These are phyloP conservation scores for Meloe dianella DNA, from an alignment of 2,888 invertebrate genomes.

Conservation along the genomic window DNA sequence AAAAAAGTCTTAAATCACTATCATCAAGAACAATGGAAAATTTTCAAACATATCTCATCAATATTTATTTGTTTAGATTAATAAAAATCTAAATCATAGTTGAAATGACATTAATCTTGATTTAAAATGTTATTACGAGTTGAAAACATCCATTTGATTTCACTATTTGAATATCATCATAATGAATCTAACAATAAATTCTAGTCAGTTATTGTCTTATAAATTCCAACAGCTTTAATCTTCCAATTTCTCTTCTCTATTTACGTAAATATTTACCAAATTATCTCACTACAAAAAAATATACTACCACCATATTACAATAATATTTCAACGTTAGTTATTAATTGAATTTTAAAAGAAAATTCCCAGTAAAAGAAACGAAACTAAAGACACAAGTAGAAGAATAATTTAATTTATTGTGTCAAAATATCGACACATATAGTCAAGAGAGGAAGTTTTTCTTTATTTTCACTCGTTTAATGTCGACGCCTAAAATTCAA, in stretches of 20 bases:
- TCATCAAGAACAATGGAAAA: neutral
- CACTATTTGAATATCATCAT: conserved; percentile 30
- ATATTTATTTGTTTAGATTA: neutral
- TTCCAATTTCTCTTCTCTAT: neutral
- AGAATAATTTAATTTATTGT: conserved; percentile 6
- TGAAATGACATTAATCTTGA: neutral
- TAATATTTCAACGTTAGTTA: neutral
- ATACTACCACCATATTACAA: neutral
- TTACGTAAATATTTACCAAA: neutral
- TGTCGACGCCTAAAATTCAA: conserved; percentile 2
- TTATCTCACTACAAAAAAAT: neutral
- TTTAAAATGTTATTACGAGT: conserved; percentile 15
- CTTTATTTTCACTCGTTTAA: neutral
- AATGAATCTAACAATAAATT: conserved; percentile 27
- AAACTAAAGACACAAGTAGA: neutral
- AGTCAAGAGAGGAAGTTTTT: neutral
- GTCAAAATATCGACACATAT: neutral
- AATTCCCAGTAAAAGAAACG: neutral
- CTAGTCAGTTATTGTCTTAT: conserved; percentile 28
- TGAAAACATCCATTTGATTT: conserved; percentile 22
- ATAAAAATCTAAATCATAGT: neutral
- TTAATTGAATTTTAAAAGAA: neutral
- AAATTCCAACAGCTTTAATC: conserved; percentile 12
- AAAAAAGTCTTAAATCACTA: neutral
- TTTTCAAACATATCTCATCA: neutral